Conservation (phyloP, 1,140 invertebrate genomes). For the Platyscapa corneri region DNA sequence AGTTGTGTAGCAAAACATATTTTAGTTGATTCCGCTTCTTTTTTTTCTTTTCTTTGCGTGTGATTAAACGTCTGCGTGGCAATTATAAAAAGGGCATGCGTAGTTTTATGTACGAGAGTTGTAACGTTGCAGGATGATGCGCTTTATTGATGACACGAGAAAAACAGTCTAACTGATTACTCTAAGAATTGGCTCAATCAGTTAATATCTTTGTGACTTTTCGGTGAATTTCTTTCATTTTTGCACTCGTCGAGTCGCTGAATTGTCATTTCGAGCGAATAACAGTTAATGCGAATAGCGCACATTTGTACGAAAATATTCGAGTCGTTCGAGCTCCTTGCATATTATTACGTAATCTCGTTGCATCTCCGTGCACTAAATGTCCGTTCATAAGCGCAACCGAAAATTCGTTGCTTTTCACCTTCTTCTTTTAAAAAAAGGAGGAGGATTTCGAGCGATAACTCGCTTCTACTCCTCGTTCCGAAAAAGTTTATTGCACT, state of each 20-base stretch:
- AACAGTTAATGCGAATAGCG: too few relatives aligned
- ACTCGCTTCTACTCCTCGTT: too few relatives aligned
- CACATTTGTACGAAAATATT: too few relatives aligned
- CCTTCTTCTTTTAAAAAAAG: too few relatives aligned
- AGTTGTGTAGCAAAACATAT: background rate
- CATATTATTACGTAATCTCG: too few relatives aligned
- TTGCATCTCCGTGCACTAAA: too few relatives aligned
- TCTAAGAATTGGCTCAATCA: slow-evolving; percentile 36
- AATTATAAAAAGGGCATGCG: slow-evolving; percentile 42
- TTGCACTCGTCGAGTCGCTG: background rate
- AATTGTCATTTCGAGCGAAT: too few relatives aligned
- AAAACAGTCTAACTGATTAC: slow-evolving; percentile 42
- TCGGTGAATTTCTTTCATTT: slow-evolving; percentile 11
- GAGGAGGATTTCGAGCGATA: too few relatives aligned
- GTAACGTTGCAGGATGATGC: slow-evolving; percentile 1
- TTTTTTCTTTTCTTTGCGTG: background rate
- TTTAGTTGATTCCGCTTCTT: background rate
- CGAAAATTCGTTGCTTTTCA: too few relatives aligned
- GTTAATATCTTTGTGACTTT: slow-evolving; percentile 42
- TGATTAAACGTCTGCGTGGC: background rate
- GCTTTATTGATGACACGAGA: slow-evolving; percentile 39
- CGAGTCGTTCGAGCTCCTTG: too few relatives aligned
- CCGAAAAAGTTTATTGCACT: too few relatives aligned
- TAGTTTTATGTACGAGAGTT: slow-evolving; percentile 11
- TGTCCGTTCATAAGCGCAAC: too few relatives aligned